These are phyloP conservation scores for Scaptomyza cyrtandrae DNA, from an alignment of 2,888 invertebrate species.

Conservation along the genomic window DNA sequence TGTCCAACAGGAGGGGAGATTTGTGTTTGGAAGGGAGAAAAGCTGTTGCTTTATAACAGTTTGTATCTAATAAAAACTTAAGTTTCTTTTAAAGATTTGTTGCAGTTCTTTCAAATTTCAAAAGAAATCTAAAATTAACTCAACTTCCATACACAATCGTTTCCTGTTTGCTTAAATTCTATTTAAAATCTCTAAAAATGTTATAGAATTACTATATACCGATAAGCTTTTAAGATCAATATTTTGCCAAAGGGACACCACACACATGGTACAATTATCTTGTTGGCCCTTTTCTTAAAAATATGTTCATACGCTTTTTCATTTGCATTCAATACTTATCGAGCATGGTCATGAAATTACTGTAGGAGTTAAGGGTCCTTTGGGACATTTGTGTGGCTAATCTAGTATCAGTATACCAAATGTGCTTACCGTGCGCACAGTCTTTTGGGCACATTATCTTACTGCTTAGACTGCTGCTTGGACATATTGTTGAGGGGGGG, in stretches of 20 bases:
- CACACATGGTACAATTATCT: too few species aligned
- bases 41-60: background rate
- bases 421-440: conserved; percentile 48
- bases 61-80: background rate
- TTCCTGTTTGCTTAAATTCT: too few species aligned
- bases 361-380: conserved; percentile 41
- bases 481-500: conserved; percentile 19
- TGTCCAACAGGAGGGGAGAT: background rate
- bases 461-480: conserved; percentile 20
- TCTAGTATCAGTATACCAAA: conserved; percentile 43
- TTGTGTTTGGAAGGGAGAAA: background rate
- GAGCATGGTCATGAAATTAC: conserved; percentile 13
- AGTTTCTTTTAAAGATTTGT: too few species aligned
- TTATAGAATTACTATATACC: too few species aligned
- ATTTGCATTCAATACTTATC: conserved; percentile 28
- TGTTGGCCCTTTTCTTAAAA: background rate
- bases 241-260: too few species aligned
- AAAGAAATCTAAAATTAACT: too few species aligned
- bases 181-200: too few species aligned
- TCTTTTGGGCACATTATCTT: conserved; percentile 32
- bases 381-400: conserved; percentile 43
- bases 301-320: background rate
- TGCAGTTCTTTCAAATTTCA: too few species aligned
- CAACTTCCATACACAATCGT: too few species aligned
- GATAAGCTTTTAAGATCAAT: too few species aligned